These are phyloP conservation scores for Donacobius atricapilla DNA, from an alignment of 2,113 vertebrate species.

Conservation along the genomic window DNA sequence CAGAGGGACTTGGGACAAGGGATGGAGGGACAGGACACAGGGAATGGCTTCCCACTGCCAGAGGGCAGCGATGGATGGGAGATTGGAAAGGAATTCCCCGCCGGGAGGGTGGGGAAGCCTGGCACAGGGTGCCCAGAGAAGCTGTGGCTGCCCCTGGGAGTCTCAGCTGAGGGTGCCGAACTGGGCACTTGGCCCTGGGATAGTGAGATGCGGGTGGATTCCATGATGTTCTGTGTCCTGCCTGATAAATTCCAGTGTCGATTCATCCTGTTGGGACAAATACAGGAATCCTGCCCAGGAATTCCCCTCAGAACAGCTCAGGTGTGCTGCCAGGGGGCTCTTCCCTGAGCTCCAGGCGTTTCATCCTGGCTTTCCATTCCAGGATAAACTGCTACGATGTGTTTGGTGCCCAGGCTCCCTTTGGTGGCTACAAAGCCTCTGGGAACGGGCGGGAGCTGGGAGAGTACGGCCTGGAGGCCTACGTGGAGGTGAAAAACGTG, in stretches of 20 bases:
- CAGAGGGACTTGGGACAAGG: not conserved
- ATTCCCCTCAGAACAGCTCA: fast-evolving
- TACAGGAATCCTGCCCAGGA: not conserved
- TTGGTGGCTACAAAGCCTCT: slow-evolving; percentile 94
- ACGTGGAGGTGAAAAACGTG: slow-evolving; percentile 94
- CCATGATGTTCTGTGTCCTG: not conserved
- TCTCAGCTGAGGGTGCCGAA: not conserved
- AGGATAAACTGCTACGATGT: slow-evolving; percentile 98
- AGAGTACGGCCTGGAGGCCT: slow-evolving; percentile 88
- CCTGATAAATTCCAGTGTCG: not conserved
- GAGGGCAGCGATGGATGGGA: not conserved
- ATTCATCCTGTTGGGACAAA: not conserved
- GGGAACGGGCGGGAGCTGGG: slow-evolving; percentile 90
- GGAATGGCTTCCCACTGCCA: not conserved
- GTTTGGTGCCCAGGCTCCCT: slow-evolving; percentile 88
- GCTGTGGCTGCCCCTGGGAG: not conserved
- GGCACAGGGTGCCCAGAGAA: not conserved
- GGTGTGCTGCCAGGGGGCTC: not conserved
- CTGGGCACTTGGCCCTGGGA: not conserved
- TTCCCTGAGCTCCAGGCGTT: not conserved
- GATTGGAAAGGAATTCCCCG: not conserved
- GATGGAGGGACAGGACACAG: not conserved
- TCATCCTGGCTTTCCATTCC: not conserved
- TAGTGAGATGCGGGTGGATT: not conserved
- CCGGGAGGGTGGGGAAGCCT: not conserved